Percentiles rank a stretch among this genome's conserved stretches.
Conservation (phyloP, 1,140 invertebrate species). For the Spodoptera frugiperda region DNA sequence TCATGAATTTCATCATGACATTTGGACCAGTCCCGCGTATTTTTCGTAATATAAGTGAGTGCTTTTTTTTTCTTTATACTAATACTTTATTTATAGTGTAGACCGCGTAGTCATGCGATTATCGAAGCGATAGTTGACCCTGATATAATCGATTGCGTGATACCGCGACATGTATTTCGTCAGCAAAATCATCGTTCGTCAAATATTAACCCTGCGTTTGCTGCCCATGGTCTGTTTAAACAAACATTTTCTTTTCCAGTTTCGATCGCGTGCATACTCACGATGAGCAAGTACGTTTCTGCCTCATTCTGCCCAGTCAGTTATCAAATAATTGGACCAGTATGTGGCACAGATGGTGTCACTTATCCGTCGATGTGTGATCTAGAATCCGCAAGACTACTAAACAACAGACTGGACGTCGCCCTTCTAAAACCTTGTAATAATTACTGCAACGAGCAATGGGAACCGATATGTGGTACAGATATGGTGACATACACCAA, state of each 20-base stretch:
- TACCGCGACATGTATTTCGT: background rate
- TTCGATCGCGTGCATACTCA: background rate
- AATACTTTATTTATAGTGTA: background rate
- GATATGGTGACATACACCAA: conserved; percentile 43
- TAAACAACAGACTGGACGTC: conserved; percentile 17
- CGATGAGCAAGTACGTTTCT: background rate
- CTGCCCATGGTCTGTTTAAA: background rate
- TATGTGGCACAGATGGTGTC: conserved; percentile 54
- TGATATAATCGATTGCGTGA: conserved; percentile 12
- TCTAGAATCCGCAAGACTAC: conserved; percentile 39
- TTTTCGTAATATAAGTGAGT: background rate
- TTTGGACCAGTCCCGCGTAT: background rate
- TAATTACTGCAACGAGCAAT: conserved; percentile 30
- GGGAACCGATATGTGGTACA: conserved; percentile 40
- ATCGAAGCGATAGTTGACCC: conserved; percentile 2
- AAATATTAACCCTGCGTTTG: background rate
- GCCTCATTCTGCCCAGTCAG: conserved; percentile 47
- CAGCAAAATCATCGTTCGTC: background rate
- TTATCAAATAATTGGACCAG: conserved; percentile 40
- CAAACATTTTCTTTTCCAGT: conserved; percentile 2
- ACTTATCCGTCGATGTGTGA: conserved; percentile 55
- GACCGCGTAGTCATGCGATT: background rate
- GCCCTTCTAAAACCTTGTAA: conserved; percentile 32
- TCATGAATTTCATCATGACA: background rate
- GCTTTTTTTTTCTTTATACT: conserved; percentile 1